Conservation (phyloP, 2,888 invertebrate genomes). For the Trichogramma dendrolimi region DNA sequence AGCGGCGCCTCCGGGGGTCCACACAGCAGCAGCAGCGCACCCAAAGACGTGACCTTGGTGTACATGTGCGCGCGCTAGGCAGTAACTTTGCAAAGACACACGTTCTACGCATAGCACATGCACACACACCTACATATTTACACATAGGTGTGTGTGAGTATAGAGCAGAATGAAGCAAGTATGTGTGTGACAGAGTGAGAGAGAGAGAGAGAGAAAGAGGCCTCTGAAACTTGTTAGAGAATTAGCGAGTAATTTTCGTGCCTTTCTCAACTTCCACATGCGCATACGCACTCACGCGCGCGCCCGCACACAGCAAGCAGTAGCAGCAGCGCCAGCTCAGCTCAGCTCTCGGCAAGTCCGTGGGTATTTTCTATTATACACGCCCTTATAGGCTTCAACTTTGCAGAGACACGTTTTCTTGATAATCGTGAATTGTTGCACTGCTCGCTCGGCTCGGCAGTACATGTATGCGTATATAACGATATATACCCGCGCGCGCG, state of each 20-base stretch:
- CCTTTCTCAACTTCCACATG: conserved; percentile 1
- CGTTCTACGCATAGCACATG: neutral
- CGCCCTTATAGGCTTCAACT: neutral
- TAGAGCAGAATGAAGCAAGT: conserved; percentile 13
- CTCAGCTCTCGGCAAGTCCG: neutral
- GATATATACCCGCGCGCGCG: no score
- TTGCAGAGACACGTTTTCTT: neutral
- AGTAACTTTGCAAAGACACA: conserved; percentile 8
- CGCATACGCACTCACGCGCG: no score
- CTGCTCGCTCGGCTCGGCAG: no score
- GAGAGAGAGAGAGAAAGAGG: neutral
- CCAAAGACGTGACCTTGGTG: conserved; percentile 27
- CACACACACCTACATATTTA: neutral
- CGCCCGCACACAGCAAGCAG: no score
- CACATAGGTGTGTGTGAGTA: conserved; percentile 8
- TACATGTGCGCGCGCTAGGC: neutral
- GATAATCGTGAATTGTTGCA: no score
- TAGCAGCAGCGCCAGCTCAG: conserved; percentile 4
- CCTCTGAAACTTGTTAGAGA: conserved; percentile 25
- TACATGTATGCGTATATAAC: no score
- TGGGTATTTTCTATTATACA: no score
- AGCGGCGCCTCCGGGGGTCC: conserved; percentile 10
- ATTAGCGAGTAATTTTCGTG: conserved; percentile 29
- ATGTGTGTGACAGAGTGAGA: neutral
- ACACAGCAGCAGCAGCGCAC: no score